Conservation (phyloP, 1,140 invertebrate species). For the Magallana ariakensis region DNA sequence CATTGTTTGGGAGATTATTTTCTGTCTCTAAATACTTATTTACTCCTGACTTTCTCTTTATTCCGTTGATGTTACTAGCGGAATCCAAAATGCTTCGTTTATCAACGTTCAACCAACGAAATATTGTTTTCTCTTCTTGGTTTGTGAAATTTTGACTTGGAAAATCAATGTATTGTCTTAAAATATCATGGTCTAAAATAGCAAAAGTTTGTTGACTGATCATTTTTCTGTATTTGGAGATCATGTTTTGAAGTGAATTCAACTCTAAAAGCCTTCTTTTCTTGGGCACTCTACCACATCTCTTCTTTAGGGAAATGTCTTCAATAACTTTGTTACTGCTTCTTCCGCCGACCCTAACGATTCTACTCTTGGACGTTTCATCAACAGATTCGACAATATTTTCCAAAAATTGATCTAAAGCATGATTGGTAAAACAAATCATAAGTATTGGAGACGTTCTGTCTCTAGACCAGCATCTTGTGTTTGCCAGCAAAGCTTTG, state of each 20-base stretch:
- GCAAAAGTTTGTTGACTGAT: background rate
- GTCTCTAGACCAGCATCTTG: conserved; percentile 55
- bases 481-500: conserved; percentile 76
- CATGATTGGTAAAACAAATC: conserved; percentile 93
- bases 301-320: background rate
- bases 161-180: background rate
- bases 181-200: background rate
- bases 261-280: background rate
- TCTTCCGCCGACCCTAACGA: background rate
- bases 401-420: conserved; percentile 70
- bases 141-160: background rate
- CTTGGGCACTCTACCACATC: background rate
- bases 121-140: background rate
- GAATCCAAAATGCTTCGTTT: background rate
- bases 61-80: background rate
- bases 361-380: background rate
- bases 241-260: background rate
- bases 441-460: conserved; percentile 84
- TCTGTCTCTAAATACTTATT: background rate
- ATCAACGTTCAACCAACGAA: conserved; percentile 1
- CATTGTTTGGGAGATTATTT: background rate
- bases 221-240: background rate
- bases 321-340: background rate
- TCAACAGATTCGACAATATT: background rate
- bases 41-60: background rate